phyloP scores from a whole-genome alignment of 1,140 invertebrate genomes.

The Drosophila tristis region DNA sequence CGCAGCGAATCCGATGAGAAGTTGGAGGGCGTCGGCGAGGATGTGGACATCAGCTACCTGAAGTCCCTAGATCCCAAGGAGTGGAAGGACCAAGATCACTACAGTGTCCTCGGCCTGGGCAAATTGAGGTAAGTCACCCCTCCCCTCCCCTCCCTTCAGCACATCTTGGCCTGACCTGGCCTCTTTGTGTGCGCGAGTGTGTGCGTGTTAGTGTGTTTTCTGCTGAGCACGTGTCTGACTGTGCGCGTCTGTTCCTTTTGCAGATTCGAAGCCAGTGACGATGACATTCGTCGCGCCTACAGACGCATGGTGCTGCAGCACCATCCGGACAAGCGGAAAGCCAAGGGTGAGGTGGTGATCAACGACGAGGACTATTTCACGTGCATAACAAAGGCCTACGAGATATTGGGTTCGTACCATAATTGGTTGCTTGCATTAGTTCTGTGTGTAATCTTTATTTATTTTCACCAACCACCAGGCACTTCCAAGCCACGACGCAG shows the following conservation, averaged over 20 bases:
- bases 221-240: conserved; percentile 17
- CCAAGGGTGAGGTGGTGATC: conserved; percentile 92
- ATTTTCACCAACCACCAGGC: conserved; percentile 86
- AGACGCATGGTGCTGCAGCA: conserved; percentile 96
- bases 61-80: conserved; percentile 97
- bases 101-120: conserved; percentile 95
- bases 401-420: conserved; percentile 85
- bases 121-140: conserved; percentile 86
- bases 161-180: neutral
- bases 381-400: conserved; percentile 99
- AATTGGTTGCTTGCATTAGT: too few species aligned
- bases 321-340: conserved; percentile 98
- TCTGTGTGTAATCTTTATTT: conserved; percentile 12
- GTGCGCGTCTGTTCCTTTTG: neutral
- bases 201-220: conserved; percentile 3
- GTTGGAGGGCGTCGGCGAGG: conserved; percentile 85
- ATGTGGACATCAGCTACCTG: conserved; percentile 94
- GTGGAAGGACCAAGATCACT: conserved; percentile 99
- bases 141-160: too few species aligned
- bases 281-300: conserved; percentile 97
- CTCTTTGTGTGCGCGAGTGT: conserved; percentile 3
- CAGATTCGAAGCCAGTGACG: conserved; percentile 91
- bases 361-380: conserved; percentile 98
- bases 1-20: conserved; percentile 76
- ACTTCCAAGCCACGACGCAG: conserved; percentile 92